phyloP scores from a whole-genome alignment of 2,888 invertebrate genomes.

The Strigamia transsilvanica region DNA sequence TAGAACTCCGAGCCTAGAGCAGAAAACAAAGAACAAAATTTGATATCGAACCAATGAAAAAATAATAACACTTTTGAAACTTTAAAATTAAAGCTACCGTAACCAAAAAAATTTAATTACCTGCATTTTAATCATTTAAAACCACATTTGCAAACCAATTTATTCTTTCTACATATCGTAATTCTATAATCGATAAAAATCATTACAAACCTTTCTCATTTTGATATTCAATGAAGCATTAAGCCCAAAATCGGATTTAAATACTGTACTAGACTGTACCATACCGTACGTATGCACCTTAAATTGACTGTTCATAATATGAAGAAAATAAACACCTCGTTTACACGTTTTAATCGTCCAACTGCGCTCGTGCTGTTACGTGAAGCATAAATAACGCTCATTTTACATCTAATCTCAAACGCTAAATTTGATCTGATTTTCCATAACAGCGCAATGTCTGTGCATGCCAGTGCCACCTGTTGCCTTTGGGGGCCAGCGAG shows the following conservation, averaged over 20 bases:
- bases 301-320: not conserved
- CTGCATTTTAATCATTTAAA: not conserved
- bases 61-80: not conserved
- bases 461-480: slow-evolving; percentile 21
- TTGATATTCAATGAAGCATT: not conserved
- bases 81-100: too few relatives aligned
- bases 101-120: too few relatives aligned
- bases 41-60: not conserved
- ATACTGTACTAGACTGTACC: not conserved
- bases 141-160: too few relatives aligned
- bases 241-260: not conserved
- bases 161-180: not conserved
- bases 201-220: not conserved
- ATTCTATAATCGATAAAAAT: not conserved
- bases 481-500: slow-evolving; percentile 7
- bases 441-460: not conserved
- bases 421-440: slow-evolving; percentile 12
- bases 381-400: slow-evolving; percentile 3
- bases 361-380: not conserved
- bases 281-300: not conserved
- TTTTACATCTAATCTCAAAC: not conserved
- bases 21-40: slow-evolving; percentile 5
- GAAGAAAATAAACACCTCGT: not conserved
- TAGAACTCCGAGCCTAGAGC: not conserved
- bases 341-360: not conserved